A percentile compares a stretch with the other conserved stretches of the same genome.
Evolutionary conservation across 2,113 vertebrate species (phyloP).

Genomic region (Alethe castanea): DNA sequence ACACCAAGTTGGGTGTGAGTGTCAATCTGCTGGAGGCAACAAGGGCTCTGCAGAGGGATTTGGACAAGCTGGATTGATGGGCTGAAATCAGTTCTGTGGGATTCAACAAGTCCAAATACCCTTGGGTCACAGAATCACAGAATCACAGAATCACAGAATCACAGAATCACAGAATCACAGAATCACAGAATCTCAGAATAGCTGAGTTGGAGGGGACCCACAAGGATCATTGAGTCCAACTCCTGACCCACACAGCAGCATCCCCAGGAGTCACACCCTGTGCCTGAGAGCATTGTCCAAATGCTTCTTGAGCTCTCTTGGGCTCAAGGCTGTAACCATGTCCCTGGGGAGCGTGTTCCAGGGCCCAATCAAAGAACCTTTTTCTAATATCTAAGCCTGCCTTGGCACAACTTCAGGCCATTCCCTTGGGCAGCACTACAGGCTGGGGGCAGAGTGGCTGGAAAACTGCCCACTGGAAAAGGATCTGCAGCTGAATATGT

Average conservation of each 20-base stretch:
- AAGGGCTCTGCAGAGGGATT: neutral
- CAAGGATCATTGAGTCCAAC: neutral
- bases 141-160: neutral
- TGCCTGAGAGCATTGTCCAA: too few relatives aligned
- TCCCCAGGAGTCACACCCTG: neutral
- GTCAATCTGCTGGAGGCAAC: neutral
- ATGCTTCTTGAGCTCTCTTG: too few relatives aligned
- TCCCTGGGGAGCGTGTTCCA: too few relatives aligned
- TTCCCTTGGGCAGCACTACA: neutral
- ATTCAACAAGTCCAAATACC: neutral
- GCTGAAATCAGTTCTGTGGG: neutral
- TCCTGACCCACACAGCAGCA: neutral
- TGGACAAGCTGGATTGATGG: rapidly evolving
- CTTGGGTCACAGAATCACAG: neutral
- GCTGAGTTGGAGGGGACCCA: neutral
- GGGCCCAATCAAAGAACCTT: too few relatives aligned
- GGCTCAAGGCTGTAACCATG: too few relatives aligned
- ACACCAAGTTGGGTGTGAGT: neutral
- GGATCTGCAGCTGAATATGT: neutral
- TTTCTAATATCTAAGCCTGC: too few relatives aligned
- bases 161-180: neutral
- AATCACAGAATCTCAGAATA: neutral
- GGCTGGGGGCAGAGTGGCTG: neutral
- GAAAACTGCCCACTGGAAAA: neutral
- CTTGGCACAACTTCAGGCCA: too few relatives aligned